Conservation (phyloP, 2,888 invertebrate genomes). For the Drosophila incognita region DNA sequence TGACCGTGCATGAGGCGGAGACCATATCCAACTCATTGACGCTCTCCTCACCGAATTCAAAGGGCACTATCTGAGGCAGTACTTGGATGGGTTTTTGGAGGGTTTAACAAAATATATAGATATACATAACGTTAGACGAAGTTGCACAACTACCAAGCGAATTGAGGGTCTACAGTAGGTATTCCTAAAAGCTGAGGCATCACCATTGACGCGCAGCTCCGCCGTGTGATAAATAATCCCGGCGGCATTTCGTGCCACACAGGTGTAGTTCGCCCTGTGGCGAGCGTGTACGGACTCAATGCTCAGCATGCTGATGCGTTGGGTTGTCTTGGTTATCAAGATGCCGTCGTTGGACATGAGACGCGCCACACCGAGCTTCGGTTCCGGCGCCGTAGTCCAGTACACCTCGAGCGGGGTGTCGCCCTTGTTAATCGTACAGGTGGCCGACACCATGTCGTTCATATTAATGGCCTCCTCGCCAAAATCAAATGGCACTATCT, state of each 20-base stretch:
- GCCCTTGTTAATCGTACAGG: conserved; percentile 91
- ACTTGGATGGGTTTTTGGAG: conserved; percentile 84
- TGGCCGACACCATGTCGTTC: conserved; percentile 90
- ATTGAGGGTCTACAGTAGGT: conserved; percentile 6
- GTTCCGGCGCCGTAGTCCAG: conserved; percentile 87
- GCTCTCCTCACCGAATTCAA: conserved; percentile 89
- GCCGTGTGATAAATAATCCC: conserved; percentile 90
- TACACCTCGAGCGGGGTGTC: conserved; percentile 91
- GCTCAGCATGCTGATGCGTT: conserved; percentile 88
- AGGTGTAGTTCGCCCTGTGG: conserved; percentile 91
- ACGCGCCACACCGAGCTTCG: conserved; percentile 86
- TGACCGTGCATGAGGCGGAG: conserved; percentile 89
- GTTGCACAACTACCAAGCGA: conserved; percentile 33
- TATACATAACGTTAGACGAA: conserved; percentile 22
- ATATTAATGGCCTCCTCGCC: conserved; percentile 91
- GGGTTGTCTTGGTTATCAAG: conserved; percentile 87
- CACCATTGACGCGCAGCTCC: conserved; percentile 90
- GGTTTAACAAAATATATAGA: conserved; percentile 37
- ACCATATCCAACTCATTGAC: conserved; percentile 89
- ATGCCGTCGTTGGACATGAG: conserved; percentile 87
- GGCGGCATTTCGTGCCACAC: conserved; percentile 90
- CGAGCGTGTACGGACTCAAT: conserved; percentile 89
- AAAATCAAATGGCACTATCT: conserved; percentile 91
- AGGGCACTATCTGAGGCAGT: conserved; percentile 90
- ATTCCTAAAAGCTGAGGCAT: conserved; percentile 13